phyloP scores from a whole-genome alignment of 92 coral and sea anemone genomes.

The Anthopleura xanthogrammica region DNA sequence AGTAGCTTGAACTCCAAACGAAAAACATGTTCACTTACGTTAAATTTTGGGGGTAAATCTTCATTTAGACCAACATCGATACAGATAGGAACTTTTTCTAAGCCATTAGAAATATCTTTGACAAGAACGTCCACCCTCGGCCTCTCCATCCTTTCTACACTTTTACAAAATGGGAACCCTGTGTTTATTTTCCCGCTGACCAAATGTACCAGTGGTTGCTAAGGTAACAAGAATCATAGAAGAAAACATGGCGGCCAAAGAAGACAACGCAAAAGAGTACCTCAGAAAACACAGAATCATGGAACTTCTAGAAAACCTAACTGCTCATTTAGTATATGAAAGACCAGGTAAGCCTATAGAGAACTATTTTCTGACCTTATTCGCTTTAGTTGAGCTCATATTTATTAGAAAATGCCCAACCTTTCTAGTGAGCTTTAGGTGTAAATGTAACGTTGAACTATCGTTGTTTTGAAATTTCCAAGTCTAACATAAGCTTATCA shows the following conservation, averaged over 20 bases:
- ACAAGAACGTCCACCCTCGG: not conserved
- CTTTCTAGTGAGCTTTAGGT: not conserved
- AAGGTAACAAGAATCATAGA: slow-evolving; percentile 32
- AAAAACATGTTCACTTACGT: slow-evolving; percentile 38
- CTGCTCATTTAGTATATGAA: slow-evolving; percentile 85
- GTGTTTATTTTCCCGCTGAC: slow-evolving; percentile 46
- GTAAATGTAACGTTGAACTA: not conserved
- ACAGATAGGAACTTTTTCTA: slow-evolving; percentile 58
- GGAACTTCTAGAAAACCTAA: slow-evolving; percentile 89
- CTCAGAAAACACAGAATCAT: slow-evolving; percentile 80
- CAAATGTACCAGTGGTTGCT: slow-evolving; percentile 31
- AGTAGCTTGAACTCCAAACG: not conserved
- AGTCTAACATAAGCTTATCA: too few relatives aligned
- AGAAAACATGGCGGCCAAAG: slow-evolving; percentile 85
- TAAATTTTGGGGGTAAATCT: slow-evolving; percentile 45
- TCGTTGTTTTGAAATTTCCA: too few relatives aligned
- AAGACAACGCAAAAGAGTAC: slow-evolving; percentile 70
- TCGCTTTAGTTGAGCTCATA: not conserved
- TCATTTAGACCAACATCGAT: slow-evolving; percentile 43
- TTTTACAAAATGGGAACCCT: slow-evolving; percentile 7
- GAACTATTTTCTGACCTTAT: not conserved
- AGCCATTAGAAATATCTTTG: slow-evolving; percentile 75
- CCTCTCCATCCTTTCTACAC: not conserved
- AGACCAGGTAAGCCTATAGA: slow-evolving; percentile 78
- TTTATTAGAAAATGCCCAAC: not conserved